Percentiles rank a stretch among this genome's conserved stretches.
phyloP scores from a whole-genome alignment of 2,113 vertebrate genomes.

The Tretioscincus oriximinensis region DNA sequence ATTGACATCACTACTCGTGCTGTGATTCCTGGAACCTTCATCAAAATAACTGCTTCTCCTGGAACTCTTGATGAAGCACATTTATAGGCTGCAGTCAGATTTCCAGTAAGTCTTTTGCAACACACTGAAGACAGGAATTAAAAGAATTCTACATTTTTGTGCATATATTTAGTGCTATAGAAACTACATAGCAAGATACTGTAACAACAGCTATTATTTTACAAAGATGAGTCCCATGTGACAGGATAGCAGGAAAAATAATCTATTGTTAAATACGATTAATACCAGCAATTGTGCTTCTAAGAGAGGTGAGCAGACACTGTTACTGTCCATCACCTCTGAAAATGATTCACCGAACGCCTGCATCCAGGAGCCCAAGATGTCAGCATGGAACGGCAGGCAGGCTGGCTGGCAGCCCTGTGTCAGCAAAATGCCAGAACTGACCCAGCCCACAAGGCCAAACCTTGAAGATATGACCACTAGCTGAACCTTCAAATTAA shows the following conservation, averaged over 20 bases:
- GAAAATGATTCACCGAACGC: too few relatives aligned
- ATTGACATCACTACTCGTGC: background rate
- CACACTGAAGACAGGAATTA: background rate
- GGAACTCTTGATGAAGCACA: background rate
- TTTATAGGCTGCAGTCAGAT: background rate
- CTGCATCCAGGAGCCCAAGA: too few relatives aligned
- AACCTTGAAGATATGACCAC: too few relatives aligned
- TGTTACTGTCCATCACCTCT: too few relatives aligned
- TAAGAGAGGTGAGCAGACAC: too few relatives aligned
- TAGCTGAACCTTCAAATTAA: too few relatives aligned
- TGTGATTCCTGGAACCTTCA: background rate
- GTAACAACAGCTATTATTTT: background rate
- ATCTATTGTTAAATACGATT: background rate
- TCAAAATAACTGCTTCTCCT: background rate
- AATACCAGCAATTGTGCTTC: too few relatives aligned
- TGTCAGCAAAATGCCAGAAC: too few relatives aligned
- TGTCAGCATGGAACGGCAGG: too few relatives aligned
- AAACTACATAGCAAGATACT: background rate
- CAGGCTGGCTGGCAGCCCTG: too few relatives aligned
- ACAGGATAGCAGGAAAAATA: background rate
- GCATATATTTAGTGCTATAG: background rate
- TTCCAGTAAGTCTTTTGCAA: background rate
- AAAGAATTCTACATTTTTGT: background rate
- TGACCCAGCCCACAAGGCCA: too few relatives aligned
- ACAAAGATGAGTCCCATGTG: background rate